Conservation (phyloP, 2,888 invertebrate genomes). For the Limnephilus auricula region DNA sequence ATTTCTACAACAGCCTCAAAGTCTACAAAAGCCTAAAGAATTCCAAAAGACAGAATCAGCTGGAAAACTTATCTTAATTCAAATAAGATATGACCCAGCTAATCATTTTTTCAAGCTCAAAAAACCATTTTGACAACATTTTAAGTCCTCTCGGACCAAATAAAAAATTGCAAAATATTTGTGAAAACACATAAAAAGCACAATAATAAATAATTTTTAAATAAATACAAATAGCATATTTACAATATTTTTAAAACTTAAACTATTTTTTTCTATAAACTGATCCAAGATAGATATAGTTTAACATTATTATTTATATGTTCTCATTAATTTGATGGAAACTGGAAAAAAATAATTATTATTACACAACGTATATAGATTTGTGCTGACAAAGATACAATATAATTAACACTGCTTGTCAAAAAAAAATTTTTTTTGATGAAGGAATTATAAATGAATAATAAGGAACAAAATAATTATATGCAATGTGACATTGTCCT, state of each 20-base stretch:
- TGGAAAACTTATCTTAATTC: constrained; percentile 61
- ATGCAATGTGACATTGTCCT: neutral
- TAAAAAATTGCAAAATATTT: constrained; percentile 65
- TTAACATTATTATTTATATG: neutral
- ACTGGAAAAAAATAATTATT: neutral
- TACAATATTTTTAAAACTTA: constrained; percentile 28
- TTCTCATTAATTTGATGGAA: neutral
- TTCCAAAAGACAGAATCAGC: constrained; percentile 55
- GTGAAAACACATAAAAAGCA: constrained; percentile 55
- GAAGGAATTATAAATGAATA: constrained; percentile 17
- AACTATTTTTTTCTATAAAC: constrained; percentile 11
- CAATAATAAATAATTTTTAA: constrained; percentile 53
- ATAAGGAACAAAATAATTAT: constrained; percentile 27
- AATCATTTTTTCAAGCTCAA: constrained; percentile 55
- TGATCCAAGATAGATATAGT: constrained; percentile 9
- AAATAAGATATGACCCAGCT: constrained; percentile 61
- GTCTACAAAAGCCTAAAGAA: constrained; percentile 6
- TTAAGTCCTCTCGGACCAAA: constrained; percentile 58
- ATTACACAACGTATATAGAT: constrained; percentile 32
- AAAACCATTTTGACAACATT: constrained; percentile 65
- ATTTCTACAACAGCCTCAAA: constrained; percentile 29
- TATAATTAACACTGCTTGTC: constrained; percentile 36
- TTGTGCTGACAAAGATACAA: constrained; percentile 41
- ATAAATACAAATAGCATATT: constrained; percentile 47
- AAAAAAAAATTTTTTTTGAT: neutral